Conservation (phyloP, 2,113 vertebrate genomes). For the Serilophus lunatus region DNA sequence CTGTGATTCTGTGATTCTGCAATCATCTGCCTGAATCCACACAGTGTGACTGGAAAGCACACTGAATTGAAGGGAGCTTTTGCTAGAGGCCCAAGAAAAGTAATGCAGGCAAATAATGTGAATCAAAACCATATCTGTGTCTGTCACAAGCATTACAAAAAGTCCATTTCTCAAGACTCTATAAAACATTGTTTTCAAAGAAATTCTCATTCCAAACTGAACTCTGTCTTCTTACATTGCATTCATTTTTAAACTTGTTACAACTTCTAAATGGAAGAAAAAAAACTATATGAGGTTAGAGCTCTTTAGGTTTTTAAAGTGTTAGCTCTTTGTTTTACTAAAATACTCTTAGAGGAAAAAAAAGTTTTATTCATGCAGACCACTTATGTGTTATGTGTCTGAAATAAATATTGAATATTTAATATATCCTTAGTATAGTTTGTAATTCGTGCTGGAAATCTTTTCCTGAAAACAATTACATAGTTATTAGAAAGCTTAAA, state of each 20-base stretch:
- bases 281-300: background rate
- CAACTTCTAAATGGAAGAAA: background rate
- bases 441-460: background rate
- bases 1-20: too few relatives aligned
- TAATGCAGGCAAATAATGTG: background rate
- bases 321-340: background rate
- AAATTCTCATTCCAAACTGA: background rate
- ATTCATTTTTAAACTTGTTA: background rate
- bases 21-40: background rate
- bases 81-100: background rate
- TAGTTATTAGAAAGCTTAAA: background rate
- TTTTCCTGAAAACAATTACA: background rate
- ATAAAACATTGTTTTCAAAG: background rate
- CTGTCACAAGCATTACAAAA: background rate
- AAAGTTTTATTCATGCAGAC: background rate
- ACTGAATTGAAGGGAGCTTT: background rate
- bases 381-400: background rate
- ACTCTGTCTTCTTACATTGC: background rate
- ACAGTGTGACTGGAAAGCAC: background rate
- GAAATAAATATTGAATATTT: conserved; percentile 6
- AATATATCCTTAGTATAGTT: background rate
- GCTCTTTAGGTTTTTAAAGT: background rate
- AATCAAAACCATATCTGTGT: background rate
- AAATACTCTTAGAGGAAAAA: background rate
- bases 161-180: background rate